A percentile compares a stretch with the other conserved stretches of the same genome.
phyloP scores from a whole-genome alignment of 2,797 vertebrate genomes.

The Botia kubotai region DNA sequence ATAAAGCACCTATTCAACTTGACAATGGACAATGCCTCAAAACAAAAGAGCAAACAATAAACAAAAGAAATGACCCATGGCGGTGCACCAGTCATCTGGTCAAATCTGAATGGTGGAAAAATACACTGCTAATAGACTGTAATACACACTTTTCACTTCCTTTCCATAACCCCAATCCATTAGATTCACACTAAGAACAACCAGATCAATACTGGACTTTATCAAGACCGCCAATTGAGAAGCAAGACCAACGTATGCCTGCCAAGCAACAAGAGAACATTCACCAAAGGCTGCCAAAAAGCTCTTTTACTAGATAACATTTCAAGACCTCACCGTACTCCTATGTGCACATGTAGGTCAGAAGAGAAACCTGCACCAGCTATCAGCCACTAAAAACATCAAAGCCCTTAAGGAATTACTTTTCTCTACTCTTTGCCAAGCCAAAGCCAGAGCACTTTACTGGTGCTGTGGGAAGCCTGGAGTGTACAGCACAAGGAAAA shows the following conservation, averaged over 20 bases:
- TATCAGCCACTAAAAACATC: slow-evolving; percentile 50
- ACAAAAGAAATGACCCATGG: neutral
- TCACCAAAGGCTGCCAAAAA: neutral
- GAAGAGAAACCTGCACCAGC: slow-evolving; percentile 26
- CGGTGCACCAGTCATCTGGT: neutral
- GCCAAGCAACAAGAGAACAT: slow-evolving; percentile 5
- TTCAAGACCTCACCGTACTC: slow-evolving; percentile 31
- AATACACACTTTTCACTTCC: slow-evolving; percentile 11
- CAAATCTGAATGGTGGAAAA: slow-evolving; percentile 1
- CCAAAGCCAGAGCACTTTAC: slow-evolving; percentile 48
- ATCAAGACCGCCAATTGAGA: slow-evolving; percentile 30
- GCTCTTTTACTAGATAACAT: slow-evolving; percentile 44
- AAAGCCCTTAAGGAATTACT: slow-evolving; percentile 45
- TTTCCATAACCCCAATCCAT: slow-evolving; percentile 21
- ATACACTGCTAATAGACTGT: neutral
- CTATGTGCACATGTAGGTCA: slow-evolving; percentile 52
- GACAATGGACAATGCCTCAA: no score
- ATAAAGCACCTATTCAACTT: no score
- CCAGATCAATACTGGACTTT: slow-evolving; percentile 33
- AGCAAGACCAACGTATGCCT: neutral
- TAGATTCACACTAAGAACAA: slow-evolving; percentile 39
- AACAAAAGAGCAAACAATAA: neutral
- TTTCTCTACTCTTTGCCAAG: slow-evolving; percentile 8
- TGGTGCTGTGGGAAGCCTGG: slow-evolving; percentile 40
- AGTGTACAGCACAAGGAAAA: slow-evolving; percentile 49